Percentiles rank a stretch among this genome's conserved stretches.
Evolutionary conservation across 2,888 invertebrate species (phyloP).

Genomic region (Sycophila texana): DNA sequence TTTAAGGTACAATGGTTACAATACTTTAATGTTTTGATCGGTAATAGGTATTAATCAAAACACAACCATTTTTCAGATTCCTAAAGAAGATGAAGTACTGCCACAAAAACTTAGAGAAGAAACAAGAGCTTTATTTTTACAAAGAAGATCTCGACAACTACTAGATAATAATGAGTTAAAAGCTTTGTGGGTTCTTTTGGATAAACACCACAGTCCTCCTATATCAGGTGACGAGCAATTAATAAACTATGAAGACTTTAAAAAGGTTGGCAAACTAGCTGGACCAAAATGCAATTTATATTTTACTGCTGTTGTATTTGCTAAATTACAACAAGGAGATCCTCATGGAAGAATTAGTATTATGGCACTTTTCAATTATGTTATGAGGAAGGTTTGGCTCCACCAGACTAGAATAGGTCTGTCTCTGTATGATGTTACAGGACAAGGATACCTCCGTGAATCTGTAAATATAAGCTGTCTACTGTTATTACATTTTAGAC

Average conservation of each 20-base stretch:
- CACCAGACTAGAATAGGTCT: slow-evolving; percentile 96
- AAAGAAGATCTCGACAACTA: slow-evolving; percentile 88
- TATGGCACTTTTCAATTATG: slow-evolving; percentile 94
- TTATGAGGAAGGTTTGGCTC: slow-evolving; percentile 96
- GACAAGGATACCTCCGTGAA: slow-evolving; percentile 92
- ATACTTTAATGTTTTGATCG: background rate
- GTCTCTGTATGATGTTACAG: slow-evolving; percentile 93
- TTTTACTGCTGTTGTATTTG: slow-evolving; percentile 91
- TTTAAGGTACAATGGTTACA: slow-evolving; percentile 76
- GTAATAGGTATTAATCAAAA: background rate
- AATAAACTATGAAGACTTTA: slow-evolving; percentile 90
- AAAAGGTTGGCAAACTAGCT: slow-evolving; percentile 85
- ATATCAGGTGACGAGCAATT: slow-evolving; percentile 87
- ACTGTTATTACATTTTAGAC: background rate
- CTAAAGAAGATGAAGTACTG: slow-evolving; percentile 85
- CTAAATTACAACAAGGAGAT: slow-evolving; percentile 90
- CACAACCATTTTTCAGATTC: slow-evolving; percentile 75
- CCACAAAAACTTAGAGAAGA: slow-evolving; percentile 91
- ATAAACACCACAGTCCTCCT: slow-evolving; percentile 87
- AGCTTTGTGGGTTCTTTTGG: slow-evolving; percentile 88
- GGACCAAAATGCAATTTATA: slow-evolving; percentile 86
- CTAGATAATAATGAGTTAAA: slow-evolving; percentile 92
- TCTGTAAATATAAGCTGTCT: slow-evolving; percentile 77
- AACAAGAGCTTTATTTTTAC: slow-evolving; percentile 90
- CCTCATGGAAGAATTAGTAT: slow-evolving; percentile 91